Conservation (phyloP, 1,140 invertebrate genomes). For the Drosophila nigrodunni region DNA sequence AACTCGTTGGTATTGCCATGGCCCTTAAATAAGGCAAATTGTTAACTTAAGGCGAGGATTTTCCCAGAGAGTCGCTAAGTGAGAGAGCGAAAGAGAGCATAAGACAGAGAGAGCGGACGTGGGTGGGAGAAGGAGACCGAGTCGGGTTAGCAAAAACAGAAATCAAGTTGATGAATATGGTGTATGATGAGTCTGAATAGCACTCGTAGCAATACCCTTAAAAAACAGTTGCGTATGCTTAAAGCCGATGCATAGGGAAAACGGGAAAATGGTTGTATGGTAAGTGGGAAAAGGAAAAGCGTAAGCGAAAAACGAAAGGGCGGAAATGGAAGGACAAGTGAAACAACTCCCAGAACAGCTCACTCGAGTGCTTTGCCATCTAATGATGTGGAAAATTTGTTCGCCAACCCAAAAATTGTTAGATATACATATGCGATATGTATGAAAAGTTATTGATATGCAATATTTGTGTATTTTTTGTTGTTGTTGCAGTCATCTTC, state of each 20-base stretch:
- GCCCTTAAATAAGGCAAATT: conserved; percentile 28
- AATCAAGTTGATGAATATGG: conserved; percentile 74
- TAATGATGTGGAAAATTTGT: conserved; percentile 77
- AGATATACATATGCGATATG: conserved; percentile 40
- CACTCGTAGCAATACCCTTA: conserved; percentile 19
- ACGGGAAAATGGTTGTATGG: too few species aligned
- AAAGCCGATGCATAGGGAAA: conserved; percentile 5
- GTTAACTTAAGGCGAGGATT: conserved; percentile 36
- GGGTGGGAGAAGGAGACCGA: not conserved
- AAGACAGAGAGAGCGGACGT: not conserved
- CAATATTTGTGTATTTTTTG: conserved; percentile 44
- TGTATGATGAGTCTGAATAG: conserved; percentile 67
- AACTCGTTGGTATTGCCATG: conserved; percentile 36
- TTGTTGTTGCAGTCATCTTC: conserved; percentile 37
- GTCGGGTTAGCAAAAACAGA: conserved; percentile 31
- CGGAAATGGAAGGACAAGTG: conserved; percentile 13
- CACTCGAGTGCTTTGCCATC: conserved; percentile 53
- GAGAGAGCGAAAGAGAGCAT: not conserved
- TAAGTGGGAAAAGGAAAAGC: conserved; percentile 6
- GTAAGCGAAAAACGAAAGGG: conserved; percentile 1
- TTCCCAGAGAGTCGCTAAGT: conserved; percentile 6
- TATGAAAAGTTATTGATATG: conserved; percentile 51
- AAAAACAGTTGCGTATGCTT: conserved; percentile 38
- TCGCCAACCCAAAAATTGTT: conserved; percentile 35
- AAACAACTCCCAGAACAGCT: conserved; percentile 48